Evolutionary conservation across 2,888 invertebrate species (phyloP).

Genomic region (Bhutanitis thaidina): DNA sequence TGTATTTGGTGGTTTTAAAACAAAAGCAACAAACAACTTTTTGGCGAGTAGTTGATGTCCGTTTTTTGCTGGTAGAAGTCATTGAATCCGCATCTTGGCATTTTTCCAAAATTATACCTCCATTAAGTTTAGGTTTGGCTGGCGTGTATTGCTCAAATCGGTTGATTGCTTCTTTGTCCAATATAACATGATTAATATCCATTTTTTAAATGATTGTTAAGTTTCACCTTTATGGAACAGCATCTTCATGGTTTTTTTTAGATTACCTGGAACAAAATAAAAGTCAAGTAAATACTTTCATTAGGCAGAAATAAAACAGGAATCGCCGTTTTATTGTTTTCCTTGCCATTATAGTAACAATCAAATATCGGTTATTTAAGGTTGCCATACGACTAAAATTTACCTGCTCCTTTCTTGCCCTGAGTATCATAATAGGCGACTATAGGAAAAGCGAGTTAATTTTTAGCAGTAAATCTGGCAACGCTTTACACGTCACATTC

Average conservation of each 20-base stretch:
- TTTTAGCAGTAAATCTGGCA: too few species aligned
- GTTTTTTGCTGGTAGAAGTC: conserved; percentile 73
- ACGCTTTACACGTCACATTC: too few species aligned
- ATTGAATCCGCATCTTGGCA: conserved; percentile 76
- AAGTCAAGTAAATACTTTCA: too few species aligned
- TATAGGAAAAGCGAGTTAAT: too few species aligned
- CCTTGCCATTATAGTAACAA: too few species aligned
- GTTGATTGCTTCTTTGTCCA: conserved; percentile 75
- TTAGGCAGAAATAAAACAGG: too few species aligned
- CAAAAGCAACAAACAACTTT: conserved; percentile 78
- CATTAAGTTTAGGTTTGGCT: conserved; percentile 69
- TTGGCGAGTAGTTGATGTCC: conserved; percentile 68
- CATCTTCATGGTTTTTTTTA: conserved; percentile 43
- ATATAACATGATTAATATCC: conserved; percentile 73
- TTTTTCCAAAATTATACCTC: conserved; percentile 74
- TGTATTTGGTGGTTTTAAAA: conserved; percentile 76
- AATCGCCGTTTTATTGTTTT: too few species aligned
- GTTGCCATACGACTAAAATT: too few species aligned
- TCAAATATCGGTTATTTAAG: too few species aligned
- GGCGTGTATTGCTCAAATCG: conserved; percentile 74
- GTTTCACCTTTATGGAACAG: conserved; percentile 45
- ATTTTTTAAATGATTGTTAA: conserved; percentile 52
- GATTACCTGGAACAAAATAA: conserved; percentile 66
- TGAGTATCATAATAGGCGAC: too few species aligned
- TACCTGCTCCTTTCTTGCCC: too few species aligned